Base-by-base conservation (phyloP, 2,888 invertebrate species). In the Patella ulyssiponensis region DNA sequence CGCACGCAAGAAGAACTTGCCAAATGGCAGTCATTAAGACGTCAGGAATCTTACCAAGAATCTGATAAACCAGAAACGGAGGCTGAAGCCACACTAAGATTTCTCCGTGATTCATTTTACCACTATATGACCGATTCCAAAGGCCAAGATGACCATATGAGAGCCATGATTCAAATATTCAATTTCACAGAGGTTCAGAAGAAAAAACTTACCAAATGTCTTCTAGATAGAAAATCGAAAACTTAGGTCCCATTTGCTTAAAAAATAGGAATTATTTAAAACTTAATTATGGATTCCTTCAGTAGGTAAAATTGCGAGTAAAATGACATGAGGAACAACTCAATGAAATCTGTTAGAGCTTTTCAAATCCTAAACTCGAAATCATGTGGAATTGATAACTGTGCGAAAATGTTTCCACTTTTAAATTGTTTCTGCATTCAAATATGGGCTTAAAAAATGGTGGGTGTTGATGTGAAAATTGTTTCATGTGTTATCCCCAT, bases 91-190 rank as follows among this genome's bases (percentile, higher is more conserved):
- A 88, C 85, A 2, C 82, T 90, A 11, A 78, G 83, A 14, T 90
- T 90, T 77, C 83, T 90, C 11, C 86, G 85, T 54, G 90, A 90
- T 80, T 85, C 89, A 2, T 86, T 90, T 77, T 89, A 86, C 76
- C 90, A 90, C 78, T 90, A 87, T 74, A 75, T 90, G n/a, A 89
- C 88, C 3, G 86, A 86, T 52, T 82, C 85, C 14, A 79, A 84
- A 0, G 88, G 86, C 56, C 84, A 84, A 23, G 82, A 81, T n/a
- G 85, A 85, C 33, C 89, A 90, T 72, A 78, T 90, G 54, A 75
- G 86, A 15, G 90, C 90, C 1, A 88, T 90, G 80, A 86, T 90
- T n/a, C 84, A 86, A 51, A 90, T 90, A 27, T 86, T 90, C 58
- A 84, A 84, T 52, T 90, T 83, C 74, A 86, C 89, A 0, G 88